Evolutionary conservation across 1,140 invertebrate genomes (phyloP).

Genomic region (Eubasilissa regina): DNA sequence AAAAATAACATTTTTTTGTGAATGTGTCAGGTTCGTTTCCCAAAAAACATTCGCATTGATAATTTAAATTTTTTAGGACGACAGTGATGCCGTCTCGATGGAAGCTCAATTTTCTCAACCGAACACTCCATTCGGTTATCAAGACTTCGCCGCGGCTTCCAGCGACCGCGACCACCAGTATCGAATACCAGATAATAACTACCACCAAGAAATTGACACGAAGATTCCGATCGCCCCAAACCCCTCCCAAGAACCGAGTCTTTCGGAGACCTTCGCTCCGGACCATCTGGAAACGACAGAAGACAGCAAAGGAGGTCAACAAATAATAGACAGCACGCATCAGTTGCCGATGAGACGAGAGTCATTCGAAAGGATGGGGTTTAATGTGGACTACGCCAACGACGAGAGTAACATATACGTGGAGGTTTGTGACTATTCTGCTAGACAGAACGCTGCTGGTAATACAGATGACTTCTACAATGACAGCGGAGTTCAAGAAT

Average conservation of each 20-base stretch:
- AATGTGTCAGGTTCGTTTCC: too few species aligned
- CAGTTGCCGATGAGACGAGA: neutral
- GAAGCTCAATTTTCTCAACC: conserved; percentile 13
- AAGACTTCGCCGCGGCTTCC: neutral
- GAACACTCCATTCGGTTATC: conserved; percentile 4
- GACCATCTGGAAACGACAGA: conserved; percentile 15
- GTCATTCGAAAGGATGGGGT: conserved; percentile 16
- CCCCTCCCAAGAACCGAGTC: neutral
- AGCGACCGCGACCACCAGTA: conserved; percentile 34
- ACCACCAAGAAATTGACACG: conserved; percentile 1
- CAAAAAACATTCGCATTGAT: too few species aligned
- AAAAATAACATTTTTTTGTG: too few species aligned
- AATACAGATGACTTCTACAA: conserved; percentile 30
- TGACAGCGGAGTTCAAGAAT: conserved; percentile 27
- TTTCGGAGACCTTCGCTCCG: neutral
- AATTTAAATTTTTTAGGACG: conserved; percentile 18
- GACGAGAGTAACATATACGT: conserved; percentile 31
- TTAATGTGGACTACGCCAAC: conserved; percentile 18
- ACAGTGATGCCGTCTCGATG: neutral
- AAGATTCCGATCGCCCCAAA: neutral
- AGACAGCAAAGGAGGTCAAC: neutral
- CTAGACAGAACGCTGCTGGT: neutral
- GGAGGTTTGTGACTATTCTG: conserved; percentile 34
- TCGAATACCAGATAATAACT: neutral
- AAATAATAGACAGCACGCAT: neutral